Evolutionary conservation across 1,140 invertebrate genomes (phyloP).

Genomic region (Zaprionus inermis): DNA sequence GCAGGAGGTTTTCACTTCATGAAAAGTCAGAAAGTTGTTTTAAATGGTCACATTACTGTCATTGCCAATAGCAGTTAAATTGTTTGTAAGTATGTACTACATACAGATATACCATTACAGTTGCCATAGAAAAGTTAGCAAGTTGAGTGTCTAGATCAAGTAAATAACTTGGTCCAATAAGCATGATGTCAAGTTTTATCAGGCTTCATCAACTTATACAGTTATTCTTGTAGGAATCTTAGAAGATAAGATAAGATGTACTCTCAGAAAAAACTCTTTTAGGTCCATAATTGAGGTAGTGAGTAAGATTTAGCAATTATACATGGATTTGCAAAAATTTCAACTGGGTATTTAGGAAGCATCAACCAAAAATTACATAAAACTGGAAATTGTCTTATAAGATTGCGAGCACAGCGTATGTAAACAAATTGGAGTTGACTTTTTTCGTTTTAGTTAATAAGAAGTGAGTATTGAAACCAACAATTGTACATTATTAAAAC

Average conservation of each 20-base stretch:
- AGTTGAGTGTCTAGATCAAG: neutral
- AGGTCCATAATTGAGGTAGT: too few relatives aligned
- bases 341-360: neutral
- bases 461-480: neutral
- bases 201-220: neutral
- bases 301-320: neutral
- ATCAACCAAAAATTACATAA: neutral
- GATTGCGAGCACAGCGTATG: neutral
- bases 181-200: neutral
- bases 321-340: neutral
- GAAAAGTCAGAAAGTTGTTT: constrained; percentile 84
- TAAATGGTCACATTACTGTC: constrained; percentile 84
- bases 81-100: constrained; percentile 27
- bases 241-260: neutral
- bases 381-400: neutral
- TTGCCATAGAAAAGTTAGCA: neutral
- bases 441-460: neutral
- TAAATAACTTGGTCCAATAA: constrained; percentile 3
- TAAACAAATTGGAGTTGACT: neutral
- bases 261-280: neutral
- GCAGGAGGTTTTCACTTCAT: constrained; percentile 84
- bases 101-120: neutral
- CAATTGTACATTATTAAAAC: neutral
- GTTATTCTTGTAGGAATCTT: neutral
- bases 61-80: constrained; percentile 81